Evolutionary conservation across 2,797 vertebrate species (phyloP).

Genomic region (Prionace glauca): DNA sequence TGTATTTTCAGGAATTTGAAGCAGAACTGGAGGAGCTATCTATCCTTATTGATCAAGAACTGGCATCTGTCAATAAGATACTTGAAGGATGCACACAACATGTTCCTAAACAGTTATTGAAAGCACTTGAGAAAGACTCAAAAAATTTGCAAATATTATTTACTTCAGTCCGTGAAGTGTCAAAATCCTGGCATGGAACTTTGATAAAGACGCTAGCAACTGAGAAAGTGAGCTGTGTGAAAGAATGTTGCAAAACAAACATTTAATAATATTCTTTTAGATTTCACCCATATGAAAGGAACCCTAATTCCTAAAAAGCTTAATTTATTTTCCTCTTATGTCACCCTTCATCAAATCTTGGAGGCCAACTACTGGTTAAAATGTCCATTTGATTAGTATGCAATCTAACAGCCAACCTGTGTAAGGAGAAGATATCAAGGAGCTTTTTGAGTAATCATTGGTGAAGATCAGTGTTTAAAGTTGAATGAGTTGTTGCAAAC

Average conservation of each 20-base stretch:
- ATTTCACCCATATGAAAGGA: background rate
- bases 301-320: background rate
- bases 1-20: constrained; percentile 61
- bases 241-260: background rate
- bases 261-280: background rate
- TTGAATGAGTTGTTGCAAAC: background rate
- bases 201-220: constrained; percentile 61
- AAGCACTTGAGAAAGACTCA: constrained; percentile 82
- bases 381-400: background rate
- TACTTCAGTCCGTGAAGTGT: constrained; percentile 60
- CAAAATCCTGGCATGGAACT: constrained; percentile 60
- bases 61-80: constrained; percentile 65
- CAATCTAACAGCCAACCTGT: background rate
- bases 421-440: background rate
- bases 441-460: too few species aligned
- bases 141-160: constrained; percentile 78
- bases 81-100: constrained; percentile 63
- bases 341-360: background rate
- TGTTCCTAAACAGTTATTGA: constrained; percentile 79
- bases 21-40: constrained; percentile 74
- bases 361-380: background rate
- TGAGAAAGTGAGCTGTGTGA: constrained; percentile 61
- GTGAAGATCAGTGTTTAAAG: background rate
- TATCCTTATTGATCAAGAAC: constrained; percentile 63
- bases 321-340: background rate